Conservation (phyloP, 2,113 vertebrate species). For the Zootoca vivipara region DNA sequence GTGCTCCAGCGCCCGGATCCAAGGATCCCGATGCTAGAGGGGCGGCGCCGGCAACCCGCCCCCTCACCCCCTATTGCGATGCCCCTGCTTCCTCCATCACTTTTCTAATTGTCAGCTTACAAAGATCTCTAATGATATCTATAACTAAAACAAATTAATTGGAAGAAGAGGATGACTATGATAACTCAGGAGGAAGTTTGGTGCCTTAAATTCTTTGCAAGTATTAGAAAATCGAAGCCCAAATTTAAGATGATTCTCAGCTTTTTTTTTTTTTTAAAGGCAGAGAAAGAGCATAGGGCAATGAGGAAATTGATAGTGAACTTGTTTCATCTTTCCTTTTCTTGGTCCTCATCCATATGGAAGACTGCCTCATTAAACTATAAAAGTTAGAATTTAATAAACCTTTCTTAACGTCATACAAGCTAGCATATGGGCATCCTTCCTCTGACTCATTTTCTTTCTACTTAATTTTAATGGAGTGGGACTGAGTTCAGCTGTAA, state of each 20-base stretch:
- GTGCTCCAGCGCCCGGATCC: no score
- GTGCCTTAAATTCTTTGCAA: background rate
- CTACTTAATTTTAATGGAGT: background rate
- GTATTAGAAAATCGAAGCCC: background rate
- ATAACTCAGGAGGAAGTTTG: background rate
- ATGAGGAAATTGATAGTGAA: background rate
- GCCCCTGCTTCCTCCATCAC: background rate
- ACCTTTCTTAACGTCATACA: background rate
- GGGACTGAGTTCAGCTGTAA: background rate
- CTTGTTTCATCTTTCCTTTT: background rate
- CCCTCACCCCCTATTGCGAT: no score
- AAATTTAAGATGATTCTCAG: background rate
- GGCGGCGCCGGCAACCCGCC: no score
- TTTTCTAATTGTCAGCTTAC: background rate
- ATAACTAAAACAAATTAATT: no score
- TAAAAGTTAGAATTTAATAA: slow-evolving; percentile 15
- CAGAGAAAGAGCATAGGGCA: background rate
- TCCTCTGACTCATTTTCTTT: background rate
- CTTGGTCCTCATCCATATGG: background rate
- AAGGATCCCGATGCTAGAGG: no score
- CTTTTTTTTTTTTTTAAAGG: background rate
- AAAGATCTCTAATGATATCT: background rate
- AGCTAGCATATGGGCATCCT: background rate
- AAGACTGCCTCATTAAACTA: background rate
- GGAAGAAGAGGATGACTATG: background rate